phyloP scores from a whole-genome alignment of 2,797 vertebrate genomes.

The Erpetoichthys calabaricus region DNA sequence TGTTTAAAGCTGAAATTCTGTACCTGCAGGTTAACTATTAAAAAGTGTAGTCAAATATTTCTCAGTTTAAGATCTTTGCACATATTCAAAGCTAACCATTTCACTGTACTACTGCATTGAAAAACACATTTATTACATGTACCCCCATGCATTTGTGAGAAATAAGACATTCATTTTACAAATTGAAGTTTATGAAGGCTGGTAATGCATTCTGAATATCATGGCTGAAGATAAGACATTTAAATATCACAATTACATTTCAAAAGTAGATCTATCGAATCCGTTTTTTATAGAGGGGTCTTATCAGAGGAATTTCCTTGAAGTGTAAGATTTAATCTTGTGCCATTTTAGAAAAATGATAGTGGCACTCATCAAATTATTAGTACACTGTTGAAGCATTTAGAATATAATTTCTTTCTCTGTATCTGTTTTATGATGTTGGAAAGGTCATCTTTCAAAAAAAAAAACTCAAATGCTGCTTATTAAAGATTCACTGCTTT shows the following conservation, averaged over 20 bases:
- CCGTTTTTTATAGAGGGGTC: constrained; percentile 28
- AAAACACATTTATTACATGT: constrained; percentile 10
- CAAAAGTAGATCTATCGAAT: constrained; percentile 26
- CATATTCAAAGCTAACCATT: too few species aligned
- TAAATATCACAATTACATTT: constrained; percentile 32
- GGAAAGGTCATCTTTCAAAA: constrained; percentile 55
- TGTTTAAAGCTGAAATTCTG: too few species aligned
- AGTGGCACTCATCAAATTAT: constrained; percentile 39
- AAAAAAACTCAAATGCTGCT: constrained; percentile 44
- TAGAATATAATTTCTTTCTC: constrained; percentile 30
- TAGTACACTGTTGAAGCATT: constrained; percentile 34
- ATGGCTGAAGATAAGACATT: constrained; percentile 26
- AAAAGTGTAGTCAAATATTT: too few species aligned
- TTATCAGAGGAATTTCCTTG: constrained; percentile 30
- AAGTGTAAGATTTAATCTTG: constrained; percentile 36
- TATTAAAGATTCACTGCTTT: constrained; percentile 47
- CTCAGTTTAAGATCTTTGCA: too few species aligned
- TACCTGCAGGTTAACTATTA: too few species aligned
- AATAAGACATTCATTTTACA: constrained; percentile 4
- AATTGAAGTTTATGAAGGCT: constrained; percentile 18
- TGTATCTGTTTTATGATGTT: constrained; percentile 43
- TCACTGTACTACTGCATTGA: constrained; percentile 16
- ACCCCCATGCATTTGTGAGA: constrained; percentile 13
- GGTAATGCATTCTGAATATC: constrained; percentile 23
- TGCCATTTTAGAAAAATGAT: constrained; percentile 40